Base-by-base conservation (phyloP, 1,140 invertebrate genomes). In the Diachasmimorpha longicaudata region DNA sequence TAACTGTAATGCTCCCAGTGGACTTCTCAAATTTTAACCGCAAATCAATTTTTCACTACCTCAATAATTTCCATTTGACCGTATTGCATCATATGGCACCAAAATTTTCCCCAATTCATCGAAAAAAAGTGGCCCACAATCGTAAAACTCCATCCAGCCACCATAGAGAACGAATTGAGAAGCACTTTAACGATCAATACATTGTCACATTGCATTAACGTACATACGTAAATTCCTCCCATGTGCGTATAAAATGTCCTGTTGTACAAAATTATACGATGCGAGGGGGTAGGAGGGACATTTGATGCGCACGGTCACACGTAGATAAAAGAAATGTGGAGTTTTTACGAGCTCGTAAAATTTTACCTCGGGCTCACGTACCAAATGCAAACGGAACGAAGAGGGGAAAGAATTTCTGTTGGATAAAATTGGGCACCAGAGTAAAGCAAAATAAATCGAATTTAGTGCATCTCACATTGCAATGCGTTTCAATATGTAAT, bases 311-410 rank as follows among this genome's bases (percentile, higher is more conserved):
- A 77, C 77, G 79, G 78, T 74, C 77, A 71, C 80, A 74, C 77
- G 81, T 74, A 78, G 82, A 82, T 83, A 83, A 82, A 82, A 79
- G 70, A 81, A 82, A 80, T 78, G 80, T 74, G 46, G 19, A 48
- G 58, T 52, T 79, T 82, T 83, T 83, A 83, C 82, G 82, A 79
- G 77, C 77, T 83, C 82, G 79, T 83, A 82, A 83, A 83, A 82
- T 68, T 23, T 37, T 55, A 52, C 25, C 37, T 55, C 23, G 8
- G 19, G 23, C 10, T 63, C 58, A 63, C 23, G 58, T 25, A 25
- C 58, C n/a, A 63, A 63, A 31, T 63, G 58, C 23, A 25, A 25
- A 9, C 48, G 11, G 44, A 46, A n/a, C 4, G 44, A 2, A 1
- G 48, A 9, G 48, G 48, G 48, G 48, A 8, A 9, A 9, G 48